Conservation (phyloP, 2,113 vertebrate species). For the Alethe castanea region DNA sequence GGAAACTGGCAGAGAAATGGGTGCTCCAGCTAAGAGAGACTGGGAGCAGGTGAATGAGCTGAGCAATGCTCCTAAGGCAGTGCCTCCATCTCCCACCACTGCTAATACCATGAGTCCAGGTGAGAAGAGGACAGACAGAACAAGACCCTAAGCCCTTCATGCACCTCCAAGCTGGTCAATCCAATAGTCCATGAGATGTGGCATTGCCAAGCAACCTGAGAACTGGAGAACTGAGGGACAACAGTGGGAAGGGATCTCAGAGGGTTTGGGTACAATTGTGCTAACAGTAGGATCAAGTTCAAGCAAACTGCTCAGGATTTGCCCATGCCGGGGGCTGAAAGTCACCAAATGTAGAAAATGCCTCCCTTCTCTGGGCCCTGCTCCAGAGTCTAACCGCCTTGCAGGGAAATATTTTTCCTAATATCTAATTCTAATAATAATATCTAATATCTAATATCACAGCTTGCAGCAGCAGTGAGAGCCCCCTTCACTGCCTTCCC, state of each 20-base stretch:
- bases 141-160: not conserved
- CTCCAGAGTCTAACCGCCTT: not conserved
- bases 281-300: not conserved
- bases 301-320: not conserved
- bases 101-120: not conserved
- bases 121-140: not conserved
- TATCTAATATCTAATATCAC: not conserved
- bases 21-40: not conserved
- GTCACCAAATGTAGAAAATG: not conserved
- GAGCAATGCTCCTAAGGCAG: not conserved
- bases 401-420: not conserved
- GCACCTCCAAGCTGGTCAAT: not conserved
- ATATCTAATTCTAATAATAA: not conserved
- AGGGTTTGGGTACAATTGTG: not conserved
- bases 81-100: not conserved
- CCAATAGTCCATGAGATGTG: not conserved
- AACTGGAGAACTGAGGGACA: not conserved
- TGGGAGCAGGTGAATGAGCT: not conserved
- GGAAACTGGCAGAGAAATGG: not conserved
- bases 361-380: not conserved
- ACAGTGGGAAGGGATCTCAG: not conserved
- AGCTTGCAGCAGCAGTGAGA: not conserved
- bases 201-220: not conserved
- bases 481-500: not conserved
- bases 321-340: not conserved